These are phyloP conservation scores for Pyralis farinalis DNA, from an alignment of 2,888 invertebrate species.

Conservation along the genomic window DNA sequence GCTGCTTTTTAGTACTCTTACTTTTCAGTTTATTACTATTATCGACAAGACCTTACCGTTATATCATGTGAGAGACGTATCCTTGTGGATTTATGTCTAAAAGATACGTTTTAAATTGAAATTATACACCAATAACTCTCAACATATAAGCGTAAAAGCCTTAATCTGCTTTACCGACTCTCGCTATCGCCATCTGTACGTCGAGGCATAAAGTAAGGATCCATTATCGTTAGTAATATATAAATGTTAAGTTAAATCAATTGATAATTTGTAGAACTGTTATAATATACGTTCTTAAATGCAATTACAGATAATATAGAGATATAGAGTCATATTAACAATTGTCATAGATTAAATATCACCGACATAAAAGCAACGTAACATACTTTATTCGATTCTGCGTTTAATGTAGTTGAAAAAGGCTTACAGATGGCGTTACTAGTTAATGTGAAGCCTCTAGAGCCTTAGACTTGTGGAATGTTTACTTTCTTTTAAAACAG, in stretches of 20 bases:
- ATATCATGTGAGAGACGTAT: too few relatives aligned
- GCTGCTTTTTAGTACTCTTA: not conserved
- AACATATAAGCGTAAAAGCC: conserved; percentile 32
- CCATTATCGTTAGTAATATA: too few relatives aligned
- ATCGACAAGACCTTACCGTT: not conserved
- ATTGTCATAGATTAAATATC: not conserved
- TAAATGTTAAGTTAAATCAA: not conserved
- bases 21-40: not conserved
- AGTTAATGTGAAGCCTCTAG: conserved; percentile 21
- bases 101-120: too few relatives aligned
- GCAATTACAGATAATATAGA: too few relatives aligned
- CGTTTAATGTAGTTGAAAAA: not conserved
- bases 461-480: not conserved
- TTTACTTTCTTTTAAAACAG: conserved; percentile 2
- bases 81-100: too few relatives aligned
- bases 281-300: too few relatives aligned
- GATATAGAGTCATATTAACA: too few relatives aligned
- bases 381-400: not conserved
- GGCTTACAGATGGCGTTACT: conserved; percentile 33
- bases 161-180: conserved; percentile 45
- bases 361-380: not conserved
- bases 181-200: conserved; percentile 40
- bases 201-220: not conserved
- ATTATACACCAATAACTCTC: too few relatives aligned
- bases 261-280: too few relatives aligned